A percentile compares a stretch with the other conserved stretches of the same genome.
These are phyloP conservation scores for Peribatodes rhomboidaria DNA, from an alignment of 2,888 invertebrate genomes.

Conservation along the genomic window DNA sequence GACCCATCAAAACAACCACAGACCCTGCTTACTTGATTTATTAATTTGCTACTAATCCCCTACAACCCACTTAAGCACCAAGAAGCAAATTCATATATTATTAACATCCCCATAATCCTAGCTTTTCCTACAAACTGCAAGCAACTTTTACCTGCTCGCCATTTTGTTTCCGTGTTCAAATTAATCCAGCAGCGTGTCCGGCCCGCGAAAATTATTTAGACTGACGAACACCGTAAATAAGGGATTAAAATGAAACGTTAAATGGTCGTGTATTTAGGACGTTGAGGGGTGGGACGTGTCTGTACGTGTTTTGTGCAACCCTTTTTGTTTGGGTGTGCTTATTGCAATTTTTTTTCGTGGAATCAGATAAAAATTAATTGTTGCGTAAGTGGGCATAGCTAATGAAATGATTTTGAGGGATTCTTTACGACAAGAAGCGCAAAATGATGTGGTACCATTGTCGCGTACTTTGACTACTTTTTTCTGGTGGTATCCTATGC, in stretches of 20 bases:
- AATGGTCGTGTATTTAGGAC: slow-evolving; percentile 77
- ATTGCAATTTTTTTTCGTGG: slow-evolving; percentile 10
- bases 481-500: no score
- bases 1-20: neutral
- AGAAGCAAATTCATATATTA: slow-evolving; percentile 55
- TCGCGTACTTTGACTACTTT: no score
- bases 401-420: no score
- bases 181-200: slow-evolving; percentile 77
- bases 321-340: slow-evolving; percentile 41
- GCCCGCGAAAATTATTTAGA: slow-evolving; percentile 75
- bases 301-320: slow-evolving; percentile 33
- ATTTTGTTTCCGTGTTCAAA: slow-evolving; percentile 70
- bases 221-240: slow-evolving; percentile 69
- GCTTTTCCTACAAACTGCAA: slow-evolving; percentile 63
- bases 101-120: slow-evolving; percentile 66
- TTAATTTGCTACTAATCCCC: slow-evolving; percentile 1
- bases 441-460: no score
- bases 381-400: neutral
- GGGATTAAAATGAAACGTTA: slow-evolving; percentile 47
- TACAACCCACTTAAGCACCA: slow-evolving; percentile 43
- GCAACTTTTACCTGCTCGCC: slow-evolving; percentile 67
- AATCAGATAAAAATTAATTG: neutral
- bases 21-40: neutral
- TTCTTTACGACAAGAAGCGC: no score
- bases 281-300: slow-evolving; percentile 50